A percentile compares a stretch with the other conserved stretches of the same genome.
These are phyloP conservation scores for Papilio elwesi DNA, from an alignment of 2,888 invertebrate species.

Conservation along the genomic window DNA sequence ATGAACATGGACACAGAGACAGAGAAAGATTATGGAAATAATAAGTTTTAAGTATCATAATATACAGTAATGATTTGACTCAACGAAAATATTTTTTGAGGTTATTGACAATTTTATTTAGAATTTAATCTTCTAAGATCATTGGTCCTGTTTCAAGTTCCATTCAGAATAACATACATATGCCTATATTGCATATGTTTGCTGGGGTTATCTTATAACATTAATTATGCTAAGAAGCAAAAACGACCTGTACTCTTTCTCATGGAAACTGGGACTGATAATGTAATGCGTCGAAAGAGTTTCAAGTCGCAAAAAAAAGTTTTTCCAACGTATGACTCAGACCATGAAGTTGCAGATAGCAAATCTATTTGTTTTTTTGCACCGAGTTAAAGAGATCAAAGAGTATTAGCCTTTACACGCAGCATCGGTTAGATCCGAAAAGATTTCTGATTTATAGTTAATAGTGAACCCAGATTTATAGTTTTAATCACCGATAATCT, in stretches of 20 bases:
- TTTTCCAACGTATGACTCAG: background rate
- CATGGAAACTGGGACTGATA: slow-evolving; percentile 18
- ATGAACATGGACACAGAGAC: slow-evolving; percentile 4
- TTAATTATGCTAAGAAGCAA: slow-evolving; percentile 11
- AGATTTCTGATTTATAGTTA: too few relatives aligned
- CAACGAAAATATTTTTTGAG: background rate
- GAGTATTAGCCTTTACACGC: background rate
- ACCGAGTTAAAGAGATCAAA: background rate
- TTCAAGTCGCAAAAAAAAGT: slow-evolving; percentile 6
- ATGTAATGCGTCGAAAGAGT: slow-evolving; percentile 11
- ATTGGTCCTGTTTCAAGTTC: too few relatives aligned
- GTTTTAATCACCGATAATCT: too few relatives aligned
- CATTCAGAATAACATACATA: too few relatives aligned
- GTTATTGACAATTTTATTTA: background rate
- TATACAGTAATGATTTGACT: background rate
- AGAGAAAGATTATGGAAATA: slow-evolving; percentile 1
- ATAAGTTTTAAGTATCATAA: background rate
- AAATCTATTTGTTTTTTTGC: background rate
- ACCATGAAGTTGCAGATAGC: background rate
- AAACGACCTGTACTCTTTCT: slow-evolving; percentile 7
- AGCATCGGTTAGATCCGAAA: background rate
- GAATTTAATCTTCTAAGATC: too few relatives aligned
- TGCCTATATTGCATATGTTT: background rate
- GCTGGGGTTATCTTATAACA: background rate
- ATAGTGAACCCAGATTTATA: too few relatives aligned